Percentiles rank a stretch among this genome's conserved stretches.
Evolutionary conservation across 2,113 vertebrate genomes (phyloP).

Genomic region (Butorides virescens): DNA sequence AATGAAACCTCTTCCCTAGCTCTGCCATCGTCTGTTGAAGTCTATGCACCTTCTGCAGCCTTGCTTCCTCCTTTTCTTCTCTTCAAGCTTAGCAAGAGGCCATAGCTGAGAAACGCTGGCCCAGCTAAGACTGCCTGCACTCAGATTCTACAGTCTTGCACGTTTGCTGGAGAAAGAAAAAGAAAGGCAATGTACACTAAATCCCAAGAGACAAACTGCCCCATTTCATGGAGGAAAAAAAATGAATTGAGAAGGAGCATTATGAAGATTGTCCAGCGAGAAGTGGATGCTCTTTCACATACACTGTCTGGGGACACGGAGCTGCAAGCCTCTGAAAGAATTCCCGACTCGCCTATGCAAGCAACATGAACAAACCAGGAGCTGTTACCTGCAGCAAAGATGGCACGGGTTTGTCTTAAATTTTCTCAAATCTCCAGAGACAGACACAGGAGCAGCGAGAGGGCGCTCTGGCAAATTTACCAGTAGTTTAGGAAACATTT

Average conservation of each 20-base stretch:
- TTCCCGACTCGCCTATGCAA: accelerated
- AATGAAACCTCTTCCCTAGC: neutral
- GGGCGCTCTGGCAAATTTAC: neutral
- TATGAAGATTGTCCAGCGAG: neutral
- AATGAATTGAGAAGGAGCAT: neutral
- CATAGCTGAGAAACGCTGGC: neutral
- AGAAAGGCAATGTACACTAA: neutral
- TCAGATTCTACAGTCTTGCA: neutral
- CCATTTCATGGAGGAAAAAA: neutral
- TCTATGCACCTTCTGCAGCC: neutral
- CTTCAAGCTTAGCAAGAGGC: neutral
- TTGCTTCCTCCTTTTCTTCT: neutral
- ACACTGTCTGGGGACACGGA: neutral
- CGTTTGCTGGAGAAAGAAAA: neutral
- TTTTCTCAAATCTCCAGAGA: neutral
- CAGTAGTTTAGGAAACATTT: neutral
- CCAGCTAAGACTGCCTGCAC: neutral
- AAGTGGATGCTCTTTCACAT: neutral
- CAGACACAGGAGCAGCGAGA: neutral
- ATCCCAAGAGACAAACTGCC: neutral
- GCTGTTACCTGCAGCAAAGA: neutral
- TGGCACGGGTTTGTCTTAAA: neutral
- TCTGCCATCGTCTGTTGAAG: neutral
- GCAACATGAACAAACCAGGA: neutral
- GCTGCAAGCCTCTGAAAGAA: neutral